A percentile compares a stretch with the other conserved stretches of the same genome.
These are phyloP conservation scores for Calephelis perditalis DNA, from an alignment of 2,888 invertebrate species.

Conservation along the genomic window DNA sequence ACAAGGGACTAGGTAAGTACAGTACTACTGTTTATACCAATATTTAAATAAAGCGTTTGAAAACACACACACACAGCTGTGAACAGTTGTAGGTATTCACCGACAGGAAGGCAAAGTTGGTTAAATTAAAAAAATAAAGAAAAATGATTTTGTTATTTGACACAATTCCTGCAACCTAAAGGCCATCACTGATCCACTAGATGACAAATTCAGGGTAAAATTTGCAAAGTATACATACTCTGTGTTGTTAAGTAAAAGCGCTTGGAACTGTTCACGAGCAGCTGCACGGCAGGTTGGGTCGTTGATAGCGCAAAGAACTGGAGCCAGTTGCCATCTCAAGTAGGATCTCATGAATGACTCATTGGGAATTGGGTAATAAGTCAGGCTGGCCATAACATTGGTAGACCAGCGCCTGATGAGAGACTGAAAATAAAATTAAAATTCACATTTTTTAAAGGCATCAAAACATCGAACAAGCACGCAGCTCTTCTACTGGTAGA, in stretches of 20 bases:
- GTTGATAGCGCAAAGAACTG: constrained; percentile 48
- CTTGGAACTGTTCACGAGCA: constrained; percentile 43
- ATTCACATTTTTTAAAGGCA: background rate
- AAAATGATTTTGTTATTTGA: no score
- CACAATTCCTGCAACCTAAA: no score
- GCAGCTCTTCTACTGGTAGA: no score
- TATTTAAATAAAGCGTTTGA: no score
- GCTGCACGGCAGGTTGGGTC: constrained; percentile 40
- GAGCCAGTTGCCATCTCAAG: constrained; percentile 56
- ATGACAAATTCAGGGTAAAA: no score
- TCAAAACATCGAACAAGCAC: no score
- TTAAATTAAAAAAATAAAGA: no score
- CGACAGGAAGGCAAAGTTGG: no score
- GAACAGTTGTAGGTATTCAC: no score
- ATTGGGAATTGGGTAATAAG: constrained; percentile 37
- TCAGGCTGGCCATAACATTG: constrained; percentile 41
- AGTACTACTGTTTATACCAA: no score
- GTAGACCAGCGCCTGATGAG: constrained; percentile 44
- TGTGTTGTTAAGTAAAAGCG: constrained; percentile 28
- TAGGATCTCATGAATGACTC: constrained; percentile 60
- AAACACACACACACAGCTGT: no score
- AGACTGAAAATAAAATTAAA: constrained; percentile 32
- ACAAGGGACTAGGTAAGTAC: background rate
- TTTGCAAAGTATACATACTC: constrained; percentile 40
- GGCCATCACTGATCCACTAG: no score